A percentile compares a stretch with the other conserved stretches of the same genome.
Conservation (phyloP, 2,888 invertebrate species). For the Drosophila quinaria region DNA sequence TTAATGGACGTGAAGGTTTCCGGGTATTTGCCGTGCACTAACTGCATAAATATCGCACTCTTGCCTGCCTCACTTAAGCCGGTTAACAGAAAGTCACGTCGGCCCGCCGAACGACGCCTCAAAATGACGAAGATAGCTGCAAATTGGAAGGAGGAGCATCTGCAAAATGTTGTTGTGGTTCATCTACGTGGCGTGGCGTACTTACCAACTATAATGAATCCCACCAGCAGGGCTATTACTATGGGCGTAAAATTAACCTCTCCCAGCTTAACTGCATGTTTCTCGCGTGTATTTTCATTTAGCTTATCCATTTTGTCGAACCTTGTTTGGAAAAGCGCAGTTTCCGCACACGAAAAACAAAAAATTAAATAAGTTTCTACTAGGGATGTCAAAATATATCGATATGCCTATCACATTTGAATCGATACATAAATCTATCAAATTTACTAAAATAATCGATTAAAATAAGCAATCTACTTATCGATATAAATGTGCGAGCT, state of each 20-base stretch:
- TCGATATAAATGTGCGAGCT: too few species aligned
- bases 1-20: conserved; percentile 96
- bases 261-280: conserved; percentile 69
- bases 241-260: conserved; percentile 78
- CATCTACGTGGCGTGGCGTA: conserved; percentile 54
- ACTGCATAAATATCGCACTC: conserved; percentile 93
- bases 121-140: conserved; percentile 82
- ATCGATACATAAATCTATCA: neutral
- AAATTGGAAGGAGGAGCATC: conserved; percentile 23
- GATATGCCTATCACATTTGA: neutral
- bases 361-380: conserved; percentile 39
- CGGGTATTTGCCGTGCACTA: conserved; percentile 89
- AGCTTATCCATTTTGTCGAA: conserved; percentile 78
- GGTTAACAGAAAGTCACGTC: conserved; percentile 90
- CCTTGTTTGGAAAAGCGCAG: conserved; percentile 11
- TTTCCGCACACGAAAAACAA: conserved; percentile 31
- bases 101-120: conserved; percentile 83
- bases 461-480: too few species aligned
- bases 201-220: conserved; percentile 82
- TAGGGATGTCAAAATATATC: neutral
- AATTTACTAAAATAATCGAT: too few species aligned
- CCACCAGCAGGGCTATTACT: conserved; percentile 76
- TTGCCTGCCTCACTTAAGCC: conserved; percentile 97
- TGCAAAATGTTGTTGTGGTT: conserved; percentile 34
- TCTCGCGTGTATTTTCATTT: conserved; percentile 63